Conservation (phyloP, 2,113 vertebrate species). For the Poeciliopsis turrubarensis region DNA sequence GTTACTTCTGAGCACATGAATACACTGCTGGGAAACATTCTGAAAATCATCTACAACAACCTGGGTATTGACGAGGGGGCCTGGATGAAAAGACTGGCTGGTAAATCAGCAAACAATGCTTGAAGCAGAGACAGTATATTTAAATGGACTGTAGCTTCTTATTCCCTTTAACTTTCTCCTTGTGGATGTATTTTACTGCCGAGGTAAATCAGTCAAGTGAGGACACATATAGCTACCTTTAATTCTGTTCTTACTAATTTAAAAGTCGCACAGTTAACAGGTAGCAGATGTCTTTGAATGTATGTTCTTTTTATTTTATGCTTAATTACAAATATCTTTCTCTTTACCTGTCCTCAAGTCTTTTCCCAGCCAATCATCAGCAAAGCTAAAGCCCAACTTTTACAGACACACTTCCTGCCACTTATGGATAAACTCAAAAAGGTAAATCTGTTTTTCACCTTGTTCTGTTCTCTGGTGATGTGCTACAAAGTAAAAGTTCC, state of each 20-base stretch:
- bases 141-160: neutral
- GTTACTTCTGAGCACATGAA: slow-evolving; percentile 95
- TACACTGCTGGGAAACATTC: slow-evolving; percentile 91
- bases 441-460: slow-evolving; percentile 38
- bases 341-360: slow-evolving; percentile 74
- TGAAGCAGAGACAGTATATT: neutral
- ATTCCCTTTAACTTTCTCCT: neutral
- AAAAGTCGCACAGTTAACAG: neutral
- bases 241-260: neutral
- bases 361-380: slow-evolving; percentile 98
- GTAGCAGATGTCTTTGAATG: neutral
- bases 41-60: slow-evolving; percentile 98
- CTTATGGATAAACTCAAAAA: slow-evolving; percentile 97
- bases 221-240: neutral
- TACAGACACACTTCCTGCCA: slow-evolving; percentile 95
- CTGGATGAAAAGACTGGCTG: slow-evolving; percentile 97
- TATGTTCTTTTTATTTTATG: neutral
- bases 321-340: neutral
- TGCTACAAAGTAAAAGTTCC: too few species aligned
- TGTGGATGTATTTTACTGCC: neutral
- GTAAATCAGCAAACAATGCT: slow-evolving; percentile 66
- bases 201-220: neutral
- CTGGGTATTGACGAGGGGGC: slow-evolving; percentile 94
- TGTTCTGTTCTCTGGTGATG: too few species aligned
- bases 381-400: slow-evolving; percentile 90